These are phyloP conservation scores for Platycheirus albimanus DNA, from an alignment of 2,888 invertebrate species.

Conservation along the genomic window DNA sequence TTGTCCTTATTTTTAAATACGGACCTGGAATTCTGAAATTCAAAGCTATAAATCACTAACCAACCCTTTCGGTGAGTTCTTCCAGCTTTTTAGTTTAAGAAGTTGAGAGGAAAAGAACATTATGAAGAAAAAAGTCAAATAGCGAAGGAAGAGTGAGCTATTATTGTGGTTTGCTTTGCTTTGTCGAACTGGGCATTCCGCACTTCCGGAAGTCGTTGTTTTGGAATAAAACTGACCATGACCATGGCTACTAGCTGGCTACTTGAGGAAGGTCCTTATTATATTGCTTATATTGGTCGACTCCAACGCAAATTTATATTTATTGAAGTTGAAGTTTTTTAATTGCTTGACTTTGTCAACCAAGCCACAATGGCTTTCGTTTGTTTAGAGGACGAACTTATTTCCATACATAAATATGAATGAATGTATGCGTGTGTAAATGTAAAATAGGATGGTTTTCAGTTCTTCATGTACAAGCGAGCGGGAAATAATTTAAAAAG, in stretches of 20 bases:
- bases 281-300: not conserved
- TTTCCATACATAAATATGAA: too few relatives aligned
- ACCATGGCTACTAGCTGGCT: not conserved
- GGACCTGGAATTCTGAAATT: not conserved
- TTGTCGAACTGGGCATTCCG: slow-evolving; percentile 24
- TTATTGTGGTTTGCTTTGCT: slow-evolving; percentile 57
- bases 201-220: not conserved
- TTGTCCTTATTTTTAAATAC: too few relatives aligned
- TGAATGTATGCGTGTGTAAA: too few relatives aligned
- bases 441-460: too few relatives aligned
- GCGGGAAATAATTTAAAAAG: too few relatives aligned
- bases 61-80: not conserved
- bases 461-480: too few relatives aligned
- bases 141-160: not conserved
- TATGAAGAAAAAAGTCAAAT: not conserved
- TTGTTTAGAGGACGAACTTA: slow-evolving; percentile 16
- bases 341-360: slow-evolving; percentile 70
- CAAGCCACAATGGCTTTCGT: slow-evolving; percentile 58
- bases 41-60: not conserved
- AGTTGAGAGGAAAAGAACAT: not conserved
- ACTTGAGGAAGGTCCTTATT: not conserved
- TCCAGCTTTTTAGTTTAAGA: not conserved
- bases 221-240: slow-evolving; percentile 44
- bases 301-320: slow-evolving; percentile 67
- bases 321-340: slow-evolving; percentile 70